Conservation (phyloP, 2,888 invertebrate genomes). For the Oligia fasciuncula region DNA sequence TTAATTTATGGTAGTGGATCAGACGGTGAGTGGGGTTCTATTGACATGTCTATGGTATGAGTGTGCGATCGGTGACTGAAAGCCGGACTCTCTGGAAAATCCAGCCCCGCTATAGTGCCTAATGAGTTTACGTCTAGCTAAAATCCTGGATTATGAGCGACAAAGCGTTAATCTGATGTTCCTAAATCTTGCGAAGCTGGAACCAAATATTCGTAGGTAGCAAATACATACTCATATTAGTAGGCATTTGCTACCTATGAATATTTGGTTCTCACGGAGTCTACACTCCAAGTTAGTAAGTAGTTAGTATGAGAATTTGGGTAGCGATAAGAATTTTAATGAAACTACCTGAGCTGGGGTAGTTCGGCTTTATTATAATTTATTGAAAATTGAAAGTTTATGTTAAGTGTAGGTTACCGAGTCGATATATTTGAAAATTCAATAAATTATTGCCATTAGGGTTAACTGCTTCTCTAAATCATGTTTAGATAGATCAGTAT, state of each 20-base stretch:
- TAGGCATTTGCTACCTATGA: slow-evolving; percentile 30
- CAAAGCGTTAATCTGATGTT: slow-evolving; percentile 34
- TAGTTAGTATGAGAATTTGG: slow-evolving; percentile 32
- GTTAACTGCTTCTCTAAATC: background rate
- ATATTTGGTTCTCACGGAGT: background rate
- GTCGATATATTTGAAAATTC: slow-evolving; percentile 8
- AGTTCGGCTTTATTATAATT: slow-evolving; percentile 23
- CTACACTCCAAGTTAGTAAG: slow-evolving; percentile 20
- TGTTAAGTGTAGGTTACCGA: slow-evolving; percentile 6
- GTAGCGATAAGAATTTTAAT: slow-evolving; percentile 47
- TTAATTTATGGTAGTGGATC: slow-evolving; percentile 54
- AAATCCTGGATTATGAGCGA: slow-evolving; percentile 24
- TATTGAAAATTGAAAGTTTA: slow-evolving; percentile 33
- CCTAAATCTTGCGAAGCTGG: slow-evolving; percentile 8
- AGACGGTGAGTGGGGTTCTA: slow-evolving; percentile 32
- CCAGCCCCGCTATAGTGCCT: background rate
- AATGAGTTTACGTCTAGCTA: slow-evolving; percentile 16
- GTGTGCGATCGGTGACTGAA: slow-evolving; percentile 31
- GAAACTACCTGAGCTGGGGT: slow-evolving; percentile 26
- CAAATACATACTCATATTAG: slow-evolving; percentile 1
- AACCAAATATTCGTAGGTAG: slow-evolving; percentile 18
- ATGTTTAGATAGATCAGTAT: background rate
- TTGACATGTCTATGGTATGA: slow-evolving; percentile 37
- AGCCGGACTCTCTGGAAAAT: slow-evolving; percentile 22
- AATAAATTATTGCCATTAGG: background rate